Evolutionary conservation across 2,888 invertebrate species (phyloP).

Genomic region (Leptopilina myrica): DNA sequence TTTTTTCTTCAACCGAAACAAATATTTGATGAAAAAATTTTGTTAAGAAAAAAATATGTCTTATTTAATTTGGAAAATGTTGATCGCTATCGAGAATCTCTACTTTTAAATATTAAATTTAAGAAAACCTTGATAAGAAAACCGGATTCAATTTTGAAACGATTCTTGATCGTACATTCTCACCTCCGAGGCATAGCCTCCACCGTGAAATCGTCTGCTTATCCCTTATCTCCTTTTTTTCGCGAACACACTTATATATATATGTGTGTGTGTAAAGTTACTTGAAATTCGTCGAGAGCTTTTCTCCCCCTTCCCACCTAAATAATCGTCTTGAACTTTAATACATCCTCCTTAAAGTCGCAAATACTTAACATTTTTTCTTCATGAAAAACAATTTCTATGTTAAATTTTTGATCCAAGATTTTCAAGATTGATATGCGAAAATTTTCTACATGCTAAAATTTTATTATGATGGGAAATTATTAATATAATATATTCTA

Average conservation of each 20-base stretch:
- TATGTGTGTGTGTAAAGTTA: not conserved
- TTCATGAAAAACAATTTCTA: no score
- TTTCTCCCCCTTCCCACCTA: not conserved
- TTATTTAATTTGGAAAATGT: not conserved
- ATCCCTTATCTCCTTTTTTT: not conserved
- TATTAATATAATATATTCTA: no score
- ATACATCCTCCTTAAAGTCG: not conserved
- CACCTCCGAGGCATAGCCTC: constrained; percentile 15
- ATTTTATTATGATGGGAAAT: no score
- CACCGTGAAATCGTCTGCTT: constrained; percentile 33
- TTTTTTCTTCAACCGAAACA: no score
- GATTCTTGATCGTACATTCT: constrained; percentile 19
- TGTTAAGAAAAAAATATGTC: not conserved
- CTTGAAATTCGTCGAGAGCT: constrained; percentile 35
- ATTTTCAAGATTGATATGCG: not conserved
- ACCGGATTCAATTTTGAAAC: constrained; percentile 1
- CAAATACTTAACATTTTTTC: no score
- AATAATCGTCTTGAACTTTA: constrained; percentile 11
- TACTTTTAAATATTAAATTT: not conserved
- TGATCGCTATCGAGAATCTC: not conserved
- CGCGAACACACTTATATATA: not conserved
- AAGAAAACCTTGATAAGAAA: not conserved
- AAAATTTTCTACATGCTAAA: not conserved
- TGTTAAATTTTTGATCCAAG: no score
- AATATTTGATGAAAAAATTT: no score